Evolutionary conservation across 1,140 invertebrate species (phyloP).

Genomic region (Papilio machaon): DNA sequence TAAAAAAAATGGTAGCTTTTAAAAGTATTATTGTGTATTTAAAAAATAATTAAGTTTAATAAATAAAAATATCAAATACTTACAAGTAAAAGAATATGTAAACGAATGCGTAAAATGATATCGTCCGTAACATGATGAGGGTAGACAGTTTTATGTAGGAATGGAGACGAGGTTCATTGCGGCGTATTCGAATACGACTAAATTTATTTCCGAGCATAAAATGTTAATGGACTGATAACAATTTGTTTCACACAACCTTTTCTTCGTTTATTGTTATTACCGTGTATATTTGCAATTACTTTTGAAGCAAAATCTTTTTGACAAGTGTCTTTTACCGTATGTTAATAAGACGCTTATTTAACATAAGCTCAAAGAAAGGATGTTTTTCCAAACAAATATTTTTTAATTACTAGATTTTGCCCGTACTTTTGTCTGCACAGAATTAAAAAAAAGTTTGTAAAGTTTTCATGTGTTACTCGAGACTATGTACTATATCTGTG

Average conservation of each 20-base stretch:
- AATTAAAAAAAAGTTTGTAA: too few species aligned
- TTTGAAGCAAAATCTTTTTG: background rate
- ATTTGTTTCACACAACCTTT: slow-evolving; percentile 24
- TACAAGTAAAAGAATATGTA: background rate
- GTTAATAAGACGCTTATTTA: too few species aligned
- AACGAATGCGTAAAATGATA: slow-evolving; percentile 24
- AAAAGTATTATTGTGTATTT: too few species aligned
- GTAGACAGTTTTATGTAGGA: slow-evolving; percentile 34
- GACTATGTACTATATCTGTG: too few species aligned
- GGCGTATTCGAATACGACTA: slow-evolving; percentile 29
- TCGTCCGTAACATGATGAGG: slow-evolving; percentile 35
- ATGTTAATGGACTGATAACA: slow-evolving; percentile 38
- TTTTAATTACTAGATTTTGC: too few species aligned
- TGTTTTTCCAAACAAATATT: too few species aligned
- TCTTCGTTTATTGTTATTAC: slow-evolving; percentile 15
- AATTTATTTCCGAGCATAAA: slow-evolving; percentile 29
- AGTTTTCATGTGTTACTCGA: too few species aligned
- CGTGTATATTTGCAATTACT: background rate
- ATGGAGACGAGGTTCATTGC: slow-evolving; percentile 19
- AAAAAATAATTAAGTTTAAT: background rate
- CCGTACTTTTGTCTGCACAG: too few species aligned
- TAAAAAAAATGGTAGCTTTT: too few species aligned
- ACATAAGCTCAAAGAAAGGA: too few species aligned
- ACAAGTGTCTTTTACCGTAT: background rate
- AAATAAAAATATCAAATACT: background rate